Base-by-base conservation (phyloP, 2,888 invertebrate genomes). In the Ormia ochracea region DNA sequence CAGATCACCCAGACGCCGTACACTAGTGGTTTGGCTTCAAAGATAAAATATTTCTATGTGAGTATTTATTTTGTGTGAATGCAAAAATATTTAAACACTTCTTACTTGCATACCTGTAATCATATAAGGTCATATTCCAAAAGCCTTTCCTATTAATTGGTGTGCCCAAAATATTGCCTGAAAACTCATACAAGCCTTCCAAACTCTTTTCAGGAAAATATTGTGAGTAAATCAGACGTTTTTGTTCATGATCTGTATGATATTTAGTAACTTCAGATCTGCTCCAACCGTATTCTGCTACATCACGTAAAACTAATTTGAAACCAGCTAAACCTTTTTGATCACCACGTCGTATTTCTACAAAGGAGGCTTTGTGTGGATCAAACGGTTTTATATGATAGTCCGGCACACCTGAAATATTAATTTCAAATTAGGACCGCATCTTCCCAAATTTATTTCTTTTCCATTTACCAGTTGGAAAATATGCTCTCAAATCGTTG, bases 161-260 rank as follows among this genome's bases (percentile, higher is more conserved):
- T 0, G 91, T 90, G 0, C 94, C 94, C 73, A 95, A 90, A 10
- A 93, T 88, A 76, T 91, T 91, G 1, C 93, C 94, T 83, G 90
- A 90, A 81, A 94, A 91, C 80, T 93, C 93, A 84, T 93, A 94
- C 58, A 90, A 91, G 1, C 96, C 96, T 69, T 92, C 91, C 1
- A 96, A 90, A 85, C 91, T 92, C 85, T 96, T 96, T 84, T 95
- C 95, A 0, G 96, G 96, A 87, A 96, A 96, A 87, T 94, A 94
- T 88, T 96, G 96, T 0, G 95, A 93, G 85, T 95, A 95, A 73
- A 94, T 92, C 3, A 96, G 92, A 48, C 91, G 91, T 77, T 93
- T 90, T 83, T 93, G 92, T 10, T 91, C 91, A 88, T 91, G 91
- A 86, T 94, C 93, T 10, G 92, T 93, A 86, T 94, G 94, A 87